Evolutionary conservation across 2,113 vertebrate species (phyloP).

Genomic region (Anoura caudifer): DNA sequence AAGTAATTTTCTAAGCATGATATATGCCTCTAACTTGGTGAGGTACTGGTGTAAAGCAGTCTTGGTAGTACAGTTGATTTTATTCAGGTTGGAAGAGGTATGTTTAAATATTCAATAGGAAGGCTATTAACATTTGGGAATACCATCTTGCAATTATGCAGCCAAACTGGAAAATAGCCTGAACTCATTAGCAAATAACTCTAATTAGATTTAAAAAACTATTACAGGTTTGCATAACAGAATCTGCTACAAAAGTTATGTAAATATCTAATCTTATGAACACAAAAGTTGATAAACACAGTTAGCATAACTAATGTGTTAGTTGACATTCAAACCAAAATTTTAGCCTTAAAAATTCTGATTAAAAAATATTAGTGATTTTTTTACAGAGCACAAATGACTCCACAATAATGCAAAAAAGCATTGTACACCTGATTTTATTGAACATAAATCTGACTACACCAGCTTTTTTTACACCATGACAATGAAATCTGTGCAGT

Average conservation of each 20-base stretch:
- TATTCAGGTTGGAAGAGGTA: neutral
- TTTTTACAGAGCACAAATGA: neutral
- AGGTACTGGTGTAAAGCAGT: neutral
- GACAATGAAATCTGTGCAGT: neutral
- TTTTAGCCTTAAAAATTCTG: neutral
- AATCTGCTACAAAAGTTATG: neutral
- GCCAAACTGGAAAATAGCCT: neutral
- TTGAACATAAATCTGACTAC: neutral
- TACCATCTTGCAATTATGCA: neutral
- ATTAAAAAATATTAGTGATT: neutral
- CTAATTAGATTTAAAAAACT: neutral
- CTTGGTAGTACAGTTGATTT: neutral
- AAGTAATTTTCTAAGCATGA: neutral
- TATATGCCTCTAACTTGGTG: neutral
- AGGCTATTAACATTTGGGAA: neutral
- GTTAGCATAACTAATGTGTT: neutral
- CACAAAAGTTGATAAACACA: neutral
- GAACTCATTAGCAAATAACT: constrained; percentile 18
- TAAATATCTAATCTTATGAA: neutral
- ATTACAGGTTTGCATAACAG: neutral
- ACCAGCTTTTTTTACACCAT: neutral
- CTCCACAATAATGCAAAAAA: neutral
- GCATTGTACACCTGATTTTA: neutral
- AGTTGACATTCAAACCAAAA: neutral
- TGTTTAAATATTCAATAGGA: constrained; percentile 19